phyloP scores from a whole-genome alignment of 1,140 invertebrate genomes.

The Neuroterus valhalla region DNA sequence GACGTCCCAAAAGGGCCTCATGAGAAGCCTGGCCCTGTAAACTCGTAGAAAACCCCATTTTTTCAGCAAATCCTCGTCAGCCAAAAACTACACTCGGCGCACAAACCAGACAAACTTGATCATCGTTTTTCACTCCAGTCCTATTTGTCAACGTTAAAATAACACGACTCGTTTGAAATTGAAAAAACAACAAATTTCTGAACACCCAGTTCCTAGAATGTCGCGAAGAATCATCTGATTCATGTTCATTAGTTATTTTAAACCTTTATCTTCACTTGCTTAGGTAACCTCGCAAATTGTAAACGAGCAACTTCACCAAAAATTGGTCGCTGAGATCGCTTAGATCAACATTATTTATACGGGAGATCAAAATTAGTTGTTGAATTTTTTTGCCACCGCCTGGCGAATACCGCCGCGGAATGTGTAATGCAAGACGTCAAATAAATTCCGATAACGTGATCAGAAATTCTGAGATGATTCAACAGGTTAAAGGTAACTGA shows the following conservation, averaged over 20 bases:
- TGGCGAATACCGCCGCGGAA: slow-evolving; percentile 51
- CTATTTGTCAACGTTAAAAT: not conserved
- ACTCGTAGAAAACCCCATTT: slow-evolving; percentile 90
- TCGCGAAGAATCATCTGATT: slow-evolving; percentile 26
- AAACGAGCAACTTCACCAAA: not conserved
- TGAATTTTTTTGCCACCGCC: slow-evolving; percentile 42
- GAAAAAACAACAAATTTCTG: slow-evolving; percentile 11
- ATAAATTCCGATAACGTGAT: not conserved
- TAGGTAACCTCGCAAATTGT: slow-evolving; percentile 31
- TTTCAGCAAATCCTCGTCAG: not conserved
- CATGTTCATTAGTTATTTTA: slow-evolving; percentile 19
- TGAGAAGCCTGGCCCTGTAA: slow-evolving; percentile 88
- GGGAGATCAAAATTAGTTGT: slow-evolving; percentile 34
- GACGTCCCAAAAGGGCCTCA: slow-evolving; percentile 88
- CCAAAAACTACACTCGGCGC: not conserved
- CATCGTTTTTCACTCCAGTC: not conserved
- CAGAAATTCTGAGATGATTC: slow-evolving; percentile 34
- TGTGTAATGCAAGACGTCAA: slow-evolving; percentile 21
- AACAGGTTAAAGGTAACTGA: not conserved
- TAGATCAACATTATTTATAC: slow-evolving; percentile 60
- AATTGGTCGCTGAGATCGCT: slow-evolving; percentile 38
- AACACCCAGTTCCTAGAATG: not conserved
- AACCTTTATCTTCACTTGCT: slow-evolving; percentile 3
- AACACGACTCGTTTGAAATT: not conserved
- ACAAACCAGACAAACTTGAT: not conserved